Percentiles rank a stretch among this genome's conserved stretches.
phyloP scores from a whole-genome alignment of 2,797 vertebrate species.

The Geotrypetes seraphini region DNA sequence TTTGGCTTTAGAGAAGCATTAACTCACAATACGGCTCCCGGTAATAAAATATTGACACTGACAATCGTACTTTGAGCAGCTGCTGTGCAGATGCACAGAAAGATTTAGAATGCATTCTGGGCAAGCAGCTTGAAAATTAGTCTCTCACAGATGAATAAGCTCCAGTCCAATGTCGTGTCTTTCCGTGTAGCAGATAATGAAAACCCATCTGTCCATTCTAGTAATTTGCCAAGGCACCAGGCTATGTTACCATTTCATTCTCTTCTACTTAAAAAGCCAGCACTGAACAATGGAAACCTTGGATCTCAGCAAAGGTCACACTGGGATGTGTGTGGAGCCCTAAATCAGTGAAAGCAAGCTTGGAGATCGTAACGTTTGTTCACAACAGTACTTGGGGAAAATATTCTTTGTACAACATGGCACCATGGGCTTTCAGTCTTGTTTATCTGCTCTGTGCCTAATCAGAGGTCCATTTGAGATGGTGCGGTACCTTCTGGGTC shows the following conservation, averaged over 20 bases:
- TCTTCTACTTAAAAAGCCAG: slow-evolving; percentile 19
- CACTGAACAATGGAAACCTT: not conserved
- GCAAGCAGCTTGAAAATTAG: slow-evolving; percentile 44
- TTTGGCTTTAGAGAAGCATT: slow-evolving; percentile 25
- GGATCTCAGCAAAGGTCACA: not conserved
- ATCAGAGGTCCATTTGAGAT: too few relatives aligned
- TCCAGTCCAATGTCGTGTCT: slow-evolving; percentile 20
- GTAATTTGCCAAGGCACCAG: slow-evolving; percentile 30
- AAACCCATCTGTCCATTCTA: slow-evolving; percentile 42
- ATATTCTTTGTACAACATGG: too few relatives aligned
- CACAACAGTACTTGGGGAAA: too few relatives aligned
- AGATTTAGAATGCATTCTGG: slow-evolving; percentile 36
- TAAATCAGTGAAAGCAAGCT: too few relatives aligned
- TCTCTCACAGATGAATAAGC: slow-evolving; percentile 38
- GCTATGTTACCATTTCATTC: slow-evolving; percentile 17
- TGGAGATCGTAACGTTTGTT: too few relatives aligned
- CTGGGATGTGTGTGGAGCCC: too few relatives aligned
- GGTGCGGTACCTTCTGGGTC: too few relatives aligned
- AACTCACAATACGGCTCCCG: slow-evolving; percentile 17
- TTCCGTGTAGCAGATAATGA: slow-evolving; percentile 39
- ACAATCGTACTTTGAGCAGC: slow-evolving; percentile 36
- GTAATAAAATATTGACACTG: slow-evolving; percentile 29
- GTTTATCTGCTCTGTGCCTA: too few relatives aligned
- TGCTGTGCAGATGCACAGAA: slow-evolving; percentile 45
- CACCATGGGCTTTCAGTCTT: too few relatives aligned